Conservation (phyloP, 2,888 invertebrate species). For the Papilio demoleus region DNA sequence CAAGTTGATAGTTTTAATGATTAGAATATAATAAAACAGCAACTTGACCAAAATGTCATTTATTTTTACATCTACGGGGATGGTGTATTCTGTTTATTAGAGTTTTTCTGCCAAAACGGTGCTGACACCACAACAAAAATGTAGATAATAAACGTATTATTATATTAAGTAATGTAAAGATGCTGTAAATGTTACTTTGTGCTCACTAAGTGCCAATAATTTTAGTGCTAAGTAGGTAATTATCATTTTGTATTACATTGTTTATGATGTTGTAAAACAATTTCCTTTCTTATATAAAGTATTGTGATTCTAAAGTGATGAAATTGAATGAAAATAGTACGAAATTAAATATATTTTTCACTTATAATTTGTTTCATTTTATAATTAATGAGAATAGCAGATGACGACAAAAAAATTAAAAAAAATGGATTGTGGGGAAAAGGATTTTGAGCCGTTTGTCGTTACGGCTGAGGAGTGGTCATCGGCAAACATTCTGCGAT, state of each 20-base stretch:
- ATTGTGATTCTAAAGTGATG: constrained; percentile 71
- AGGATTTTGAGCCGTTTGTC: too few species aligned
- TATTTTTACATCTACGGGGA: too few species aligned
- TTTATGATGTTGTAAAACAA: constrained; percentile 49
- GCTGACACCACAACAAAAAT: constrained; percentile 33
- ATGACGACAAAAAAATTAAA: not conserved
- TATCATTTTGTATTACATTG: constrained; percentile 50
- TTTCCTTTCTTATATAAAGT: constrained; percentile 50
- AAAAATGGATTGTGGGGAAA: too few species aligned
- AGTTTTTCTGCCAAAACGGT: constrained; percentile 27
- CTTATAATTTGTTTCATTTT: constrained; percentile 47
- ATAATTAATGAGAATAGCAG: not conserved
- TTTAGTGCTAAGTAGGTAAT: constrained; percentile 71
- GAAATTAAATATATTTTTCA: constrained; percentile 66
- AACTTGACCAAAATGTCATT: too few species aligned
- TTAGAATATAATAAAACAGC: too few species aligned
- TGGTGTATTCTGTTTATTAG: not conserved
- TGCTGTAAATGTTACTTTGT: constrained; percentile 61
- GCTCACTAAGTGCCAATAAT: constrained; percentile 80
- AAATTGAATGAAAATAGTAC: constrained; percentile 54
- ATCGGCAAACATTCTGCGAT: too few species aligned
- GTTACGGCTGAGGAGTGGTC: too few species aligned
- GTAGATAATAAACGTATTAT: constrained; percentile 50
- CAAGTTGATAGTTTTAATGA: too few species aligned
- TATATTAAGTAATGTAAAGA: constrained; percentile 45